Evolutionary conservation across 2,888 invertebrate genomes (phyloP).

Genomic region (Leucoptera coffeella): DNA sequence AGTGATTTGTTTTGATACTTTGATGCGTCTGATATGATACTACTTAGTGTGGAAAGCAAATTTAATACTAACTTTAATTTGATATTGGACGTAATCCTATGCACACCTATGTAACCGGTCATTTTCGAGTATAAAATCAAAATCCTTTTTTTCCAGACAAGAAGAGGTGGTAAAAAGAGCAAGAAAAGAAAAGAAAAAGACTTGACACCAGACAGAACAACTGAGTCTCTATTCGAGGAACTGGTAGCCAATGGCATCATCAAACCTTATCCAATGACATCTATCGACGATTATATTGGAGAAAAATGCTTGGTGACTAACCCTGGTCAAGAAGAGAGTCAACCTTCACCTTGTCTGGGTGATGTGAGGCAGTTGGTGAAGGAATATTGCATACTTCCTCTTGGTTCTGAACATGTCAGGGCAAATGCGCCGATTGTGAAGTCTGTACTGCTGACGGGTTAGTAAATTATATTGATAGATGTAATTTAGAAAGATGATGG

Average conservation of each 20-base stretch:
- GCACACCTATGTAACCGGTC: too few relatives aligned
- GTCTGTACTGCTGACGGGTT: conserved; percentile 75
- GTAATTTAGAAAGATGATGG: too few relatives aligned
- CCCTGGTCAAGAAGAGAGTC: conserved; percentile 41
- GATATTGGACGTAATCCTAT: too few relatives aligned
- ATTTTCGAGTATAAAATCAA: too few relatives aligned
- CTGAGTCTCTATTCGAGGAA: conserved; percentile 89
- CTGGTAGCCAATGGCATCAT: conserved; percentile 87
- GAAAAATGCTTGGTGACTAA: conserved; percentile 67
- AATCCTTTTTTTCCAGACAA: conserved; percentile 37
- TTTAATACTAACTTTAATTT: too few relatives aligned
- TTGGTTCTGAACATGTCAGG: conserved; percentile 68
- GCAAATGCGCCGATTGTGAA: conserved; percentile 65
- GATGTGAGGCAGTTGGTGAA: conserved; percentile 81
- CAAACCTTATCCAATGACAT: conserved; percentile 63
- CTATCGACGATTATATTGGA: conserved; percentile 69
- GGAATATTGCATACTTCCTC: conserved; percentile 84
- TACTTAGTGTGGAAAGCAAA: too few relatives aligned
- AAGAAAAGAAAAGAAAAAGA: conserved; percentile 95
- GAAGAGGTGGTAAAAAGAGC: conserved; percentile 77
- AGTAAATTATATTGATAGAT: too few relatives aligned
- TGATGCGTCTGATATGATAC: too few relatives aligned
- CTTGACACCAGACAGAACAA: conserved; percentile 84
- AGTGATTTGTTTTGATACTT: too few relatives aligned
- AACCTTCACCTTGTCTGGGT: conserved; percentile 58